Conservation (phyloP, 2,797 vertebrate genomes). For the Zalophus californianus region DNA sequence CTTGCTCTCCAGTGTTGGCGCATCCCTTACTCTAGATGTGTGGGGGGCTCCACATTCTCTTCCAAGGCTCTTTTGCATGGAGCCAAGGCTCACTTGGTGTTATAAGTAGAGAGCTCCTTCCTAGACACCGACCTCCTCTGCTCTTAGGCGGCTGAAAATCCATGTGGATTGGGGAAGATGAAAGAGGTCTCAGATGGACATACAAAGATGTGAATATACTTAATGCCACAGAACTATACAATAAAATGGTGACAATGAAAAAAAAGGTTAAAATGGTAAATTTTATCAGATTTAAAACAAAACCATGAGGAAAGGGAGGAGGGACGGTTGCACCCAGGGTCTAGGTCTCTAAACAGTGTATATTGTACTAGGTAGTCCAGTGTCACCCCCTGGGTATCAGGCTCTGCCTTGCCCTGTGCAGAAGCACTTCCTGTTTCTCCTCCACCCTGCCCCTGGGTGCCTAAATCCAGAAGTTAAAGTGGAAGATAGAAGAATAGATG, state of each 20-base stretch:
- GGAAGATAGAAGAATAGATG: not conserved
- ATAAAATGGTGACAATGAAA: not conserved
- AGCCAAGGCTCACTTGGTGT: not conserved
- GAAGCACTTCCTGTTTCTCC: not conserved
- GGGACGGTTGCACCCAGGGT: fast-evolving
- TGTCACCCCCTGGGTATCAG: not conserved
- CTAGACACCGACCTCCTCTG: not conserved
- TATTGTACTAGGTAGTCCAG: not conserved
- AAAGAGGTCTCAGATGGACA: not conserved
- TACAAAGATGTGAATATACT: not conserved
- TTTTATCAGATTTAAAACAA: not conserved
- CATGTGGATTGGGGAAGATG: not conserved
- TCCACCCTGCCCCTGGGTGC: not conserved
- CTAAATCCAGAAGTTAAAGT: not conserved
- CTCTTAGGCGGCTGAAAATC: not conserved
- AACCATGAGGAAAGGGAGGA: not conserved
- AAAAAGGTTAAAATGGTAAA: not conserved
- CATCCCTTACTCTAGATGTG: not conserved
- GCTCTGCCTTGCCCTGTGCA: not conserved
- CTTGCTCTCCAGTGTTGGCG: not conserved
- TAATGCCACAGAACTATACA: not conserved
- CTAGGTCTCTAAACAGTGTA: not conserved
- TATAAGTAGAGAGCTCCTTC: not conserved
- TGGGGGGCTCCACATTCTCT: too few species aligned
- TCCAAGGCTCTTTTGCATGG: not conserved